Evolutionary conservation across 2,888 invertebrate species (phyloP), one percentile per base, ranked within the genome.

Genomic region (Agapostemon virescens): DNA sequence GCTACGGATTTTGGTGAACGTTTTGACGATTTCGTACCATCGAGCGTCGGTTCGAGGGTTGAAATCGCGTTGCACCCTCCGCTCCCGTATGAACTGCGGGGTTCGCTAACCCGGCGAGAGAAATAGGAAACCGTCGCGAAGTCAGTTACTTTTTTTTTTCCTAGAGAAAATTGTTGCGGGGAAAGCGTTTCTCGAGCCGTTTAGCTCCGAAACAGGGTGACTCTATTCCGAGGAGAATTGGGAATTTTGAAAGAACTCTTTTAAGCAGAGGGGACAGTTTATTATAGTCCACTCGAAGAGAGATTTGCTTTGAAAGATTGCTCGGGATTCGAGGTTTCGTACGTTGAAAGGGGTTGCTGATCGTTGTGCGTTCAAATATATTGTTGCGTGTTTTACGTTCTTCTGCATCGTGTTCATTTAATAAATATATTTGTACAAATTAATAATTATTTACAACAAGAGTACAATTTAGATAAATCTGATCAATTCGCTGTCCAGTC

Each of bases 71-170:
- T 63, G 70, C 63, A 49, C 49, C 49, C 49, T n/a, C 49, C 11
- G 74, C 81, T 63, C 75, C 85, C 26, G 75, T 69, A 81, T 73
- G 74, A 84, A 77, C 86, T 84, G 42, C 17, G 7, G 42, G 66
- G 42, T 52, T 42, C 74, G 30, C 55, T 69, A 30, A 33, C 26
- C 17, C 49, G 33, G n/a, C 11, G 49, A 49, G 55, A 15, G 23
- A 45, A 58, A 42, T n/a, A 11, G 49, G 52, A 52, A 15, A 70
- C 49, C 36, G 23, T 67, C 36, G 79, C 68, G 6, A 66, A 68
- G 69, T 69, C 69, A n/a, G 23, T 67, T 33, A 42, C 13, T 38
- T 68, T 49, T 26, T 70, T n/a, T 36, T 23, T n/a, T 30, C 30
- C 2, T 26, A 30, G 40, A 13, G 36, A 75, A 74, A 79, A 79